Conservation (phyloP, 2,888 invertebrate genomes). For the Gnatocerus cornutus region DNA sequence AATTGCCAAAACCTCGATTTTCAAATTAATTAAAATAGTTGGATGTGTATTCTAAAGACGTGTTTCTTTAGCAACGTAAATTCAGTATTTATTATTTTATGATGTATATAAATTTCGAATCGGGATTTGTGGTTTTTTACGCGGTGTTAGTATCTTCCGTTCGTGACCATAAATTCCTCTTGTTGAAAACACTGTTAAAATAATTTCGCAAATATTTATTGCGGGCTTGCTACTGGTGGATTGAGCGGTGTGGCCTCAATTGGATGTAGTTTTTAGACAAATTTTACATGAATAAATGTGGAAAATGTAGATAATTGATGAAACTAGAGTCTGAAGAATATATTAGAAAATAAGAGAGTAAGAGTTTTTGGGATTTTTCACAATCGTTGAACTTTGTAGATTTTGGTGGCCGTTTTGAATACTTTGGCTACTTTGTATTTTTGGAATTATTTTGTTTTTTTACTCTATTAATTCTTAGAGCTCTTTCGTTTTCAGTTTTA, state of each 20-base stretch:
- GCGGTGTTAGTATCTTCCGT: constrained; percentile 25
- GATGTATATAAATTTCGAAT: constrained; percentile 37
- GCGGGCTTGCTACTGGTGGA: constrained; percentile 8
- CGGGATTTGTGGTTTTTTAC: constrained; percentile 32
- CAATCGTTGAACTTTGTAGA: no score
- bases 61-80: constrained; percentile 15
- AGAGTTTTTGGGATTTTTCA: no score
- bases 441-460: no score
- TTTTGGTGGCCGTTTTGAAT: no score
- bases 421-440: no score
- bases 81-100: constrained; percentile 38
- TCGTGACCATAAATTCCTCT: constrained; percentile 27
- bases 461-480: no score
- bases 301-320: no score
- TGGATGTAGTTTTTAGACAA: no score
- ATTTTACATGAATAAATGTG: no score
- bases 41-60: constrained; percentile 19
- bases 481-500: no score
- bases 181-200: constrained; percentile 19
- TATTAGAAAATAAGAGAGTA: no score
- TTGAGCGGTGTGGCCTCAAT: neutral
- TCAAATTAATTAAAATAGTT: constrained; percentile 21
- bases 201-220: constrained; percentile 27
- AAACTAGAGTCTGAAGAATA: no score
- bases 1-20: constrained; percentile 10